A percentile compares a stretch with the other conserved stretches of the same genome.
phyloP scores from a whole-genome alignment of 2,113 vertebrate genomes.

The Tachycineta bicolor region DNA sequence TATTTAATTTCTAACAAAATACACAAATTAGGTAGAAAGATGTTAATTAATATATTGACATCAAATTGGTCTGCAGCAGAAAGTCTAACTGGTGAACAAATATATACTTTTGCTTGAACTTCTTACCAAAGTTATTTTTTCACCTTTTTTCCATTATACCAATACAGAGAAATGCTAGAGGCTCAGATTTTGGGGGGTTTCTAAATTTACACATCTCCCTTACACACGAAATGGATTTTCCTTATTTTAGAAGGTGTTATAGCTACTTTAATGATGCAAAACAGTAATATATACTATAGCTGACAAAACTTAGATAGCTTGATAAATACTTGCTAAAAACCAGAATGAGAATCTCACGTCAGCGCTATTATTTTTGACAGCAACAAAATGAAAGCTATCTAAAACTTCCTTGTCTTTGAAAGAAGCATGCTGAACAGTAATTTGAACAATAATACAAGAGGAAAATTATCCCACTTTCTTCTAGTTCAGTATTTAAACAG shows the following conservation, averaged over 20 bases:
- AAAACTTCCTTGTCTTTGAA: not conserved
- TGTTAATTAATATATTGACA: not conserved
- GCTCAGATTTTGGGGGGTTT: fast-evolving
- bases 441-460: not conserved
- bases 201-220: not conserved
- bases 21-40: not conserved
- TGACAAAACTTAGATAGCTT: not conserved
- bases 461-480: not conserved
- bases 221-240: not conserved
- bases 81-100: not conserved
- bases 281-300: not conserved
- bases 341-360: not conserved
- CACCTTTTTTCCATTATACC: not conserved
- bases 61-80: not conserved
- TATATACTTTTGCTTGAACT: not conserved
- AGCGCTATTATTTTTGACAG: not conserved
- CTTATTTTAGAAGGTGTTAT: not conserved
- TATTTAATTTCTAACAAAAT: not conserved
- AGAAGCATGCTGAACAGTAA: not conserved
- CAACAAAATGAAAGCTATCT: not conserved
- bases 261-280: not conserved
- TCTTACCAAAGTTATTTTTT: not conserved
- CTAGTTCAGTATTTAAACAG: not conserved
- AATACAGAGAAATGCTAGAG: not conserved
- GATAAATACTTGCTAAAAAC: not conserved